These are phyloP conservation scores for Phalacrocorax pelagicus DNA, from an alignment of 2,113 vertebrate species.

Conservation along the genomic window DNA sequence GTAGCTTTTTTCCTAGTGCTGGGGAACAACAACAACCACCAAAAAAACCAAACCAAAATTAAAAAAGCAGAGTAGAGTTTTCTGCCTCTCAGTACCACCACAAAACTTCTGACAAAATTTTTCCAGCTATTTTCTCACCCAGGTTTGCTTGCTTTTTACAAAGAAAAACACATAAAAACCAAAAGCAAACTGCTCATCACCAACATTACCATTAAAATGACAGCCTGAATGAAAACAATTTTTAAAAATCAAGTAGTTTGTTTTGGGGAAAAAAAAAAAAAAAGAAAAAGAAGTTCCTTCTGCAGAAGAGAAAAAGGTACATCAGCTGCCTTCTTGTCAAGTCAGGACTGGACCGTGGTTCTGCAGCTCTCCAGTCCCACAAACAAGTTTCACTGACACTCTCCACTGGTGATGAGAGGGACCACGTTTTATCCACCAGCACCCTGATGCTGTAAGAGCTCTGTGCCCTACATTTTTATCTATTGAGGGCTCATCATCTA, in stretches of 20 bases:
- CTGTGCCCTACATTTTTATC: conserved; percentile 25
- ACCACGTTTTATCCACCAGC: background rate
- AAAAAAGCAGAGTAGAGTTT: background rate
- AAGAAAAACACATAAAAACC: background rate
- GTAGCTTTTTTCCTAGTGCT: background rate
- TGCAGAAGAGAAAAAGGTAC: background rate
- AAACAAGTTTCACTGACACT: background rate
- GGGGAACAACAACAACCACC: too few relatives aligned
- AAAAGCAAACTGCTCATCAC: background rate
- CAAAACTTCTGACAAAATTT: background rate
- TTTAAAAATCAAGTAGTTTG: rapidly evolving
- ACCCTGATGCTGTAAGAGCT: background rate
- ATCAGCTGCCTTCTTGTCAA: background rate
- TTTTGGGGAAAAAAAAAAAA: background rate
- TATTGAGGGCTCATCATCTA: background rate
- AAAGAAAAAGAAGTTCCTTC: rapidly evolving
- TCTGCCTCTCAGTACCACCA: background rate
- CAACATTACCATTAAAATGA: background rate
- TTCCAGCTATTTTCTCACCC: background rate
- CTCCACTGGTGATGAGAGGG: background rate
- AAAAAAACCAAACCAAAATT: too few relatives aligned
- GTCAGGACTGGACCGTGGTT: background rate
- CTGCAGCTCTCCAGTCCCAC: background rate
- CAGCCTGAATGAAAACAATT: background rate
- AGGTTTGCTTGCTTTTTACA: background rate